Evolutionary conservation across 1,140 invertebrate genomes (phyloP).

Genomic region (Leptestheria dahalacensis): DNA sequence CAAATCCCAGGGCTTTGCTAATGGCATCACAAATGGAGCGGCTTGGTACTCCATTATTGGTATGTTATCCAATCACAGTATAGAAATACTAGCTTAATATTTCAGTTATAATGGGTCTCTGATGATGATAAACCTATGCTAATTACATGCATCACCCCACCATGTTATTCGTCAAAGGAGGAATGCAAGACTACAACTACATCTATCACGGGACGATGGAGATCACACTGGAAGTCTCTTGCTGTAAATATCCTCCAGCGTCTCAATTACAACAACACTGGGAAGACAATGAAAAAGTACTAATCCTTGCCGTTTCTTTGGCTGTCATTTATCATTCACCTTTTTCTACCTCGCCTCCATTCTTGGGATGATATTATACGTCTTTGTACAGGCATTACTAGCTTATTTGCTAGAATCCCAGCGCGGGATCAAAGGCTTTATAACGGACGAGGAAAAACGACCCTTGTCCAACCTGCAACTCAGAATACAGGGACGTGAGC

Average conservation of each 20-base stretch:
- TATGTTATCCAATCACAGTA: conserved; percentile 16
- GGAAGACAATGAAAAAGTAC: conserved; percentile 80
- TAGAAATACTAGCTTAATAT: not conserved
- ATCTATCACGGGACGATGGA: conserved; percentile 96
- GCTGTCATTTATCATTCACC: conserved; percentile 6
- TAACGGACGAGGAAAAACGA: conserved; percentile 55
- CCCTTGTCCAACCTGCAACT: conserved; percentile 67
- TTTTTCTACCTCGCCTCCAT: not conserved
- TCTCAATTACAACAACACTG: conserved; percentile 78
- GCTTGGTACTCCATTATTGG: conserved; percentile 83
- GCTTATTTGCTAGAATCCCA: conserved; percentile 77
- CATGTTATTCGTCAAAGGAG: conserved; percentile 25
- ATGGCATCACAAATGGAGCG: conserved; percentile 83
- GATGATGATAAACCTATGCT: too few relatives aligned
- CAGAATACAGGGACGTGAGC: conserved; percentile 68
- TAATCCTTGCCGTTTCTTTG: conserved; percentile 17
- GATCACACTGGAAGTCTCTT: conserved; percentile 90
- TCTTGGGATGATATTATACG: too few relatives aligned
- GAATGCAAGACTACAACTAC: conserved; percentile 97
- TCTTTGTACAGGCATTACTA: conserved; percentile 48
- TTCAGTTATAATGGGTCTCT: not conserved
- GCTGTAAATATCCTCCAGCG: conserved; percentile 85
- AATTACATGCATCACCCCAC: not conserved
- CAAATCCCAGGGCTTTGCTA: conserved; percentile 49
- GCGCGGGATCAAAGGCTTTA: conserved; percentile 65